phyloP scores from a whole-genome alignment of 2,888 invertebrate genomes.

The Dryobota labecula region DNA sequence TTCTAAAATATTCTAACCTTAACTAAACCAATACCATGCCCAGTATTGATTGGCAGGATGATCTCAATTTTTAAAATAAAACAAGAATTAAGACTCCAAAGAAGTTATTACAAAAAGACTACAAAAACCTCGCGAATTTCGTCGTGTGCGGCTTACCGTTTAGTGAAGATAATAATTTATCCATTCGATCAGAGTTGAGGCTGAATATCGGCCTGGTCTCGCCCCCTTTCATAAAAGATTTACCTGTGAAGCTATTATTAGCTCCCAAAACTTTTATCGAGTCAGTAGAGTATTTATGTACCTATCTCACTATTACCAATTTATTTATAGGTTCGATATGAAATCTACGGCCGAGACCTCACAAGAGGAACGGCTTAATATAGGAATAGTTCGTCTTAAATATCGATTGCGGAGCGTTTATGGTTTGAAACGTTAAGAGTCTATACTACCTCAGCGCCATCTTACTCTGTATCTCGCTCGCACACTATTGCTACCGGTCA shows the following conservation, averaged over 20 bases:
- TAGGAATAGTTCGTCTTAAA: slow-evolving; percentile 42
- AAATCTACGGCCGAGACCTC: slow-evolving; percentile 44
- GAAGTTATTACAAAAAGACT: not conserved
- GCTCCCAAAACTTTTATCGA: slow-evolving; percentile 43
- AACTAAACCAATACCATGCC: not conserved
- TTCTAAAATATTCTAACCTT: no score
- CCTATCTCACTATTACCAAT: slow-evolving; percentile 7
- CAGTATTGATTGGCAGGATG: no score
- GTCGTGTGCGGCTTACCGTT: slow-evolving; percentile 5
- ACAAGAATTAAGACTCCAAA: not conserved
- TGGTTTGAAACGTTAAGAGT: slow-evolving; percentile 66
- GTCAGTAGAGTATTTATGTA: slow-evolving; percentile 35
- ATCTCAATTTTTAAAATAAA: not conserved
- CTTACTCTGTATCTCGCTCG: no score
- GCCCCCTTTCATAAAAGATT: slow-evolving; percentile 23
- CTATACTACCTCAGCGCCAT: no score
- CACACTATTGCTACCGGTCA: no score
- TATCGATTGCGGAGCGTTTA: slow-evolving; percentile 60
- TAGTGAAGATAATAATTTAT: slow-evolving; percentile 9
- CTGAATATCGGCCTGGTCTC: slow-evolving; percentile 2
- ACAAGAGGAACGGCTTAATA: slow-evolving; percentile 49
- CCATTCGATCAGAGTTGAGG: slow-evolving; percentile 1
- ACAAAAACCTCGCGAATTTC: not conserved
- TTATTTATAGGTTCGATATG: slow-evolving; percentile 38
- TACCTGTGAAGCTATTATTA: slow-evolving; percentile 47